phyloP scores from a whole-genome alignment of 2,113 vertebrate species.

The Peromyscus maniculatus region DNA sequence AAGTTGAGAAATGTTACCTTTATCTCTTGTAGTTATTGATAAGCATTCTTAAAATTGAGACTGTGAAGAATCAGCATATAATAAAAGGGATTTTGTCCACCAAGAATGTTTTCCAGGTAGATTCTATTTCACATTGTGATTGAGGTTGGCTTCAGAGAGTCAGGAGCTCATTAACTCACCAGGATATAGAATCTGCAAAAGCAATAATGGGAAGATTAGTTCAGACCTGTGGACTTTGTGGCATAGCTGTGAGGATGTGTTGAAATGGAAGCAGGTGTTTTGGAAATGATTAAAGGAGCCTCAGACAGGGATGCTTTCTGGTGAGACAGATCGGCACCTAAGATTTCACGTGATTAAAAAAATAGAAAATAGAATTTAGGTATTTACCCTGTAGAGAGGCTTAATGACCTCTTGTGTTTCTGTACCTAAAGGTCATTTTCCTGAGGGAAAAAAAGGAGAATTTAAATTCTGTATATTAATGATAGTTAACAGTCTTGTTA shows the following conservation, averaged over 20 bases:
- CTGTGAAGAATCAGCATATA: slow-evolving; percentile 21
- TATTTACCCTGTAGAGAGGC: neutral
- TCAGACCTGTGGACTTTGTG: slow-evolving; percentile 39
- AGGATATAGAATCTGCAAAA: slow-evolving; percentile 24
- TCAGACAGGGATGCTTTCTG: neutral
- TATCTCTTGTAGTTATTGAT: slow-evolving; percentile 25
- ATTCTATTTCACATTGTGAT: slow-evolving; percentile 22
- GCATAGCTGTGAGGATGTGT: neutral
- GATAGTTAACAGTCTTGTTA: slow-evolving; percentile 5
- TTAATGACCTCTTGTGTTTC: slow-evolving; percentile 30
- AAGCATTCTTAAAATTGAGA: slow-evolving; percentile 42
- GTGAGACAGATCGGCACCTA: neutral
- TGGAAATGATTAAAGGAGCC: slow-evolving; percentile 46
- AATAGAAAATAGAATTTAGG: neutral
- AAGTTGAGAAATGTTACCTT: neutral
- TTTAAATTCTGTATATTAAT: slow-evolving; percentile 13
- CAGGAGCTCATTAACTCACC: neutral
- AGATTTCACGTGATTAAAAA: neutral
- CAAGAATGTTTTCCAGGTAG: neutral
- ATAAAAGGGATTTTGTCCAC: slow-evolving; percentile 11
- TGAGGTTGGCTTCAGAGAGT: neutral
- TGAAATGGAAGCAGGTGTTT: slow-evolving; percentile 51
- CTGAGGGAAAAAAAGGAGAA: neutral
- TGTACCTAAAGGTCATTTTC: slow-evolving; percentile 42
- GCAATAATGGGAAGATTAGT: slow-evolving; percentile 2